These are phyloP conservation scores for Gasterosteus nipponicus DNA, from an alignment of 2,113 vertebrate genomes.

Conservation along the genomic window DNA sequence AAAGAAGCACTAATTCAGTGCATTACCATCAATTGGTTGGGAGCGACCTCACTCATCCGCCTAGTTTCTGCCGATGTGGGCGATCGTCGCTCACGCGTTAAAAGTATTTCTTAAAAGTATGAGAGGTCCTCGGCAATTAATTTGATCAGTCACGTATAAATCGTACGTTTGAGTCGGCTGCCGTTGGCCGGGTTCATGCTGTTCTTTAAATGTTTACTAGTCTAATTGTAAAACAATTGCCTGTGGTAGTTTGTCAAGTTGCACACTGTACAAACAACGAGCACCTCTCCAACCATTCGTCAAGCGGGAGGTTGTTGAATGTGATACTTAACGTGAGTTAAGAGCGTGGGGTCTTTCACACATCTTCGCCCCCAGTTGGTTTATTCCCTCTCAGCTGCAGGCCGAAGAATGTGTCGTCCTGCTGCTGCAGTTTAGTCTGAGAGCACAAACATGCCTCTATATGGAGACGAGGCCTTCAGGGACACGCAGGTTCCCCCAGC, in stretches of 20 bases:
- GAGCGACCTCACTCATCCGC: too few species aligned
- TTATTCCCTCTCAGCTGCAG: slow-evolving; percentile 27
- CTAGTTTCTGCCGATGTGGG: not conserved
- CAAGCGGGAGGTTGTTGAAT: not conserved
- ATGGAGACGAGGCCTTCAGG: slow-evolving; percentile 59
- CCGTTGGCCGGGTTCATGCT: not conserved
- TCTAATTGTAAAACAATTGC: not conserved
- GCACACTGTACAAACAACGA: not conserved
- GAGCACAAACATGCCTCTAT: slow-evolving; percentile 70
- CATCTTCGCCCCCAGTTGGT: slow-evolving; percentile 8
- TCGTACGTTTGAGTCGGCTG: too few species aligned
- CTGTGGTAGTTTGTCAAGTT: not conserved
- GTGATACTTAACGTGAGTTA: not conserved
- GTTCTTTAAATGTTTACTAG: not conserved
- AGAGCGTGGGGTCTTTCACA: slow-evolving; percentile 1
- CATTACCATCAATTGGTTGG: not conserved
- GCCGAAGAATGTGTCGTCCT: slow-evolving; percentile 65
- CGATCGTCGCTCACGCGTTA: too few species aligned
- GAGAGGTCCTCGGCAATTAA: too few species aligned
- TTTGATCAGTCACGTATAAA: too few species aligned
- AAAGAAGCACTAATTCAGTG: not conserved
- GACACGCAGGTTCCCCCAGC: slow-evolving; percentile 40
- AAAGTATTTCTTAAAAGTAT: too few species aligned
- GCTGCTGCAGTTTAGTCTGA: slow-evolving; percentile 63
- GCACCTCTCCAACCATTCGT: not conserved